Base-by-base conservation (phyloP, 2,113 vertebrate genomes). In the Brienomyrus longianalis region DNA sequence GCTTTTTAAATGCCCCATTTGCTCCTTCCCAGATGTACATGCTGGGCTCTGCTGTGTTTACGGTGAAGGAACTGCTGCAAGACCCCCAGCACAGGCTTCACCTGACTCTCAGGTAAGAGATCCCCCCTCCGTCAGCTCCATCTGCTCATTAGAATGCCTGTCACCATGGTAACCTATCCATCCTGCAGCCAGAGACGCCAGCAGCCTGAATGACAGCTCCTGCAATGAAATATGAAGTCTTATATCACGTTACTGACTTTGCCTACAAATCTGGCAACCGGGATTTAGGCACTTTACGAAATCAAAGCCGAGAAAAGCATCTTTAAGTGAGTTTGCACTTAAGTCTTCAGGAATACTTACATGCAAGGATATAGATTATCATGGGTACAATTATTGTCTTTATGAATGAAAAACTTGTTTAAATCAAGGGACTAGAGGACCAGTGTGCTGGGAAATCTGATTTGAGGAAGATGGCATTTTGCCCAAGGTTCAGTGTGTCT, bases 61-160 rank as follows among this genome's bases (percentile, higher is more conserved):
- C 96, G 87, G 97, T 99, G 93, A 99, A 98, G 93, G 98, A 99
- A 88, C 95, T 99, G 89, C 96, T 99, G 91, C 97, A 97, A 92
- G 98, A 99, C 89, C 97, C 96, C 92, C 96, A 97, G 91, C 98
- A 99, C 92, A 95, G 98, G 59, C 94, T 99, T 88, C 98, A 99
- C 93, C 95, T 99, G 93, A 97, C 96, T 91, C 95, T 99, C 94
- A 98, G 97, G 98, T 99, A 94, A 92, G 93, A 94, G 27, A 5
- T 5, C 4, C 35, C 6, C 13, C 11, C 74, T 31, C 62, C 10
- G 0, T 70, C 39, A 39, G 39, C 39, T 39, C 39, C 39, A 39
- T 39, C 39, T 39, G 39, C 39, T 39, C 39, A 39, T 39, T 39
- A 2, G 39, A 39, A 39, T 39, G 39, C 39, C 39, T 39, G 39